phyloP scores from a whole-genome alignment of 2,797 vertebrate genomes.

The Pelochelys cantorii region DNA sequence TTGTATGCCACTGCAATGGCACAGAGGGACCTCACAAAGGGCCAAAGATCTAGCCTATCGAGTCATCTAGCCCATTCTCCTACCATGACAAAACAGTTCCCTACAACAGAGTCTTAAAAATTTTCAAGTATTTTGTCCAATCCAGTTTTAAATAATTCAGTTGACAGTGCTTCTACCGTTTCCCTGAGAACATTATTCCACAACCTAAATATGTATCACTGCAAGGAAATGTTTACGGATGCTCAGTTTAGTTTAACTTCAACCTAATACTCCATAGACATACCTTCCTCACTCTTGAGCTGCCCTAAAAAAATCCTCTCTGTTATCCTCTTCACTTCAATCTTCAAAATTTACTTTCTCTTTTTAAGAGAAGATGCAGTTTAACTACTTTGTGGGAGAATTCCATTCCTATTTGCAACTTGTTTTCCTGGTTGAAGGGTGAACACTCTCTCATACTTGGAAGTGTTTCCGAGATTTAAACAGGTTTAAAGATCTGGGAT shows the following conservation, averaged over 20 bases:
- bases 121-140: background rate
- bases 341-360: constrained; percentile 63
- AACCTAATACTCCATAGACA: background rate
- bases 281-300: background rate
- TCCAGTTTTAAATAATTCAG: background rate
- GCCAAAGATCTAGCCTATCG: background rate
- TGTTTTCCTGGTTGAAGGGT: constrained; percentile 61
- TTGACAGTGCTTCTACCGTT: background rate
- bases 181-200: background rate
- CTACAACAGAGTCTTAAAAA: background rate
- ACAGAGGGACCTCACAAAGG: background rate
- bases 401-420: constrained; percentile 61
- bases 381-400: constrained; percentile 63
- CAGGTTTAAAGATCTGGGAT: constrained; percentile 49
- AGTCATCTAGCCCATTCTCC: background rate
- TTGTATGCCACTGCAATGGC: background rate
- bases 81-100: background rate
- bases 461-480: constrained; percentile 61
- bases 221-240: background rate
- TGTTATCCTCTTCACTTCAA: background rate
- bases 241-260: background rate
- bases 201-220: background rate
- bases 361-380: constrained; percentile 64
- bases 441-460: constrained; percentile 68
- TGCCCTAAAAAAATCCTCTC: background rate